A percentile compares a stretch with the other conserved stretches of the same genome.
phyloP scores from a whole-genome alignment of 2,888 invertebrate species.

The Rhamphomyia laevipes region DNA sequence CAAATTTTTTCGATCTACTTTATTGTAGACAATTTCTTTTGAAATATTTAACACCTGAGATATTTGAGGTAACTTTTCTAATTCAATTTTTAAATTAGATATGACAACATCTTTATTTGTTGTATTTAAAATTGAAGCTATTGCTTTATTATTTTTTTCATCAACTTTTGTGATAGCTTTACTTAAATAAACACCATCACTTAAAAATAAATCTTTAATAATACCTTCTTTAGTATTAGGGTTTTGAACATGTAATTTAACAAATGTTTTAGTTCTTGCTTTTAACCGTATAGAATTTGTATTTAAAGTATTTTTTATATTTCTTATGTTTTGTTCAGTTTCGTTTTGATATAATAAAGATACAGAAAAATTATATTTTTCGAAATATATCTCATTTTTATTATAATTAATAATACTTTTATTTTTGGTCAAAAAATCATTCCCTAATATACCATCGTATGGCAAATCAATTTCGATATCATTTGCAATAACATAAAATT shows the following conservation, averaged over 20 bases:
- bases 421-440: neutral
- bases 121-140: neutral
- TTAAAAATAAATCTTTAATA: neutral
- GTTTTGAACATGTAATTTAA: neutral
- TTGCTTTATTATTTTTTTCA: neutral
- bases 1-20: neutral
- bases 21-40: neutral
- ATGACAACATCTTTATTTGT: too few species aligned
- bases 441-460: neutral
- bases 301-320: too few species aligned
- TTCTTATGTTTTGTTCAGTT: neutral
- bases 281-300: neutral
- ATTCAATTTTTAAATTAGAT: too few species aligned
- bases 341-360: neutral
- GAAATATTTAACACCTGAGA: neutral
- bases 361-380: neutral
- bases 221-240: neutral
- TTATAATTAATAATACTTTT: neutral
- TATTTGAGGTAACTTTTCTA: neutral
- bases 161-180: neutral
- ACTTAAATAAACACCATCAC: neutral
- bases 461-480: neutral
- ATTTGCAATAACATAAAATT: neutral
- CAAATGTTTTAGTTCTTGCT: neutral
- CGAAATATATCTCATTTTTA: neutral